phyloP scores from a whole-genome alignment of 2,797 vertebrate species.

The Anas bahamensis region DNA sequence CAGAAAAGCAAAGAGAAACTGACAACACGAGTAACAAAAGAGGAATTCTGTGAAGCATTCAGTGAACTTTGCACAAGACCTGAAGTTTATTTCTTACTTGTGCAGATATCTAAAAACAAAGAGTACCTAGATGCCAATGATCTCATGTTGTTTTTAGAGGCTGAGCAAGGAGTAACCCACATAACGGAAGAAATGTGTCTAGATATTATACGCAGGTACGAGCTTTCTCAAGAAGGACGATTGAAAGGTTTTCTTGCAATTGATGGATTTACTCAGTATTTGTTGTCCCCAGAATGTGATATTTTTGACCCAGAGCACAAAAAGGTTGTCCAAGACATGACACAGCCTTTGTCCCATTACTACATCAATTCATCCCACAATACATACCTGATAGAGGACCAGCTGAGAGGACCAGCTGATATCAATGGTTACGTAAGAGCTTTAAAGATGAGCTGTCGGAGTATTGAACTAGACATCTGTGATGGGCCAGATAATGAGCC shows the following conservation, averaged over 20 bases:
- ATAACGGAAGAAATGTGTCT: slow-evolving; percentile 92
- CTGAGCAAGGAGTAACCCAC: slow-evolving; percentile 93
- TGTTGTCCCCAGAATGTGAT: slow-evolving; percentile 94
- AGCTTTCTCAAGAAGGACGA: slow-evolving; percentile 89
- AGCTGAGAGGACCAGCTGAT: slow-evolving; percentile 92
- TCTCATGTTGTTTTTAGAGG: slow-evolving; percentile 94
- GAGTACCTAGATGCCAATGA: slow-evolving; percentile 96
- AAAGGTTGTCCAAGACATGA: slow-evolving; percentile 95
- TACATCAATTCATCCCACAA: slow-evolving; percentile 97
- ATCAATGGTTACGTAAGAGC: slow-evolving; percentile 91
- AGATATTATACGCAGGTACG: slow-evolving; percentile 89
- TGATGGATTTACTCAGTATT: slow-evolving; percentile 94
- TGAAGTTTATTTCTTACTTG: slow-evolving; percentile 95
- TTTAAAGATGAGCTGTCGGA: slow-evolving; percentile 91
- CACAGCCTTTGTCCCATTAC: slow-evolving; percentile 94
- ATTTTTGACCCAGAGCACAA: slow-evolving; percentile 94
- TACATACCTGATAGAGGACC: slow-evolving; percentile 95
- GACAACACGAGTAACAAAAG: slow-evolving; percentile 92
- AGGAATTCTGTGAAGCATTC: slow-evolving; percentile 96
- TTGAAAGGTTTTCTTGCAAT: slow-evolving; percentile 91
- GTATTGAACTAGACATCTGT: slow-evolving; percentile 93
- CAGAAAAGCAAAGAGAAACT: slow-evolving; percentile 97
- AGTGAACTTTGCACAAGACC: slow-evolving; percentile 96
- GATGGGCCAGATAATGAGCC: slow-evolving; percentile 94
- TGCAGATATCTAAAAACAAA: slow-evolving; percentile 97